phyloP scores from a whole-genome alignment of 2,888 invertebrate species.

The Mesorhabditis belari region DNA sequence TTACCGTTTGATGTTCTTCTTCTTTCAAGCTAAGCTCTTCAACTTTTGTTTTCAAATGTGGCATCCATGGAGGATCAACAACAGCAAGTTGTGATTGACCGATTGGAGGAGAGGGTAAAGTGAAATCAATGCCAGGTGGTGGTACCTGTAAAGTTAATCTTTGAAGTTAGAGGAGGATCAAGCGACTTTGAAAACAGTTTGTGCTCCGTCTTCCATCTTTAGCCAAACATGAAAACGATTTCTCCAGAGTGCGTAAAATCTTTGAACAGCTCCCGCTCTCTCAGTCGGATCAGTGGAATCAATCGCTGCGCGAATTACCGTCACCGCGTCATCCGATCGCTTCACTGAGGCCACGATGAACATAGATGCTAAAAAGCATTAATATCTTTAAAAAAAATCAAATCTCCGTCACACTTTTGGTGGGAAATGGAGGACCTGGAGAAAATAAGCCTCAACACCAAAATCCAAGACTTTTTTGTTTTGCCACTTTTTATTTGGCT shows the following conservation, averaged over 20 bases:
- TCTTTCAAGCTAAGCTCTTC: slow-evolving; percentile 97
- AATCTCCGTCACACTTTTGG: too few relatives aligned
- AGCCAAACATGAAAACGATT: slow-evolving; percentile 97
- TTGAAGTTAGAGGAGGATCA: not conserved
- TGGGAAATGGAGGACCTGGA: too few relatives aligned
- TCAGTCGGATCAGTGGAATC: slow-evolving; percentile 75
- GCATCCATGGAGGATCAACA: slow-evolving; percentile 93
- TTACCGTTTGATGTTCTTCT: slow-evolving; percentile 65
- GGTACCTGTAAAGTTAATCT: slow-evolving; percentile 62
- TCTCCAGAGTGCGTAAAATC: slow-evolving; percentile 88
- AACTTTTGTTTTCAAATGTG: slow-evolving; percentile 92
- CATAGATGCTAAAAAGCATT: slow-evolving; percentile 67
- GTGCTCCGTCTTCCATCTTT: slow-evolving; percentile 95
- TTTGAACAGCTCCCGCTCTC: slow-evolving; percentile 71
- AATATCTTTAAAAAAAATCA: too few relatives aligned
- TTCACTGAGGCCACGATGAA: slow-evolving; percentile 88
- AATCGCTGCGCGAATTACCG: slow-evolving; percentile 79
- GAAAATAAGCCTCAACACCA: too few relatives aligned
- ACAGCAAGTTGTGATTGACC: slow-evolving; percentile 67
- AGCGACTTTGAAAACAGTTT: slow-evolving; percentile 79
- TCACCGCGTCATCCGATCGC: slow-evolving; percentile 78
- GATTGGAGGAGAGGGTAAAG: slow-evolving; percentile 94
- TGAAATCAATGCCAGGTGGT: slow-evolving; percentile 97
- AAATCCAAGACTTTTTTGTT: too few relatives aligned
- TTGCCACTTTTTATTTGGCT: too few relatives aligned